Evolutionary conservation across 2,888 invertebrate genomes (phyloP).

Genomic region (Rhopalosiphum nymphaeae): DNA sequence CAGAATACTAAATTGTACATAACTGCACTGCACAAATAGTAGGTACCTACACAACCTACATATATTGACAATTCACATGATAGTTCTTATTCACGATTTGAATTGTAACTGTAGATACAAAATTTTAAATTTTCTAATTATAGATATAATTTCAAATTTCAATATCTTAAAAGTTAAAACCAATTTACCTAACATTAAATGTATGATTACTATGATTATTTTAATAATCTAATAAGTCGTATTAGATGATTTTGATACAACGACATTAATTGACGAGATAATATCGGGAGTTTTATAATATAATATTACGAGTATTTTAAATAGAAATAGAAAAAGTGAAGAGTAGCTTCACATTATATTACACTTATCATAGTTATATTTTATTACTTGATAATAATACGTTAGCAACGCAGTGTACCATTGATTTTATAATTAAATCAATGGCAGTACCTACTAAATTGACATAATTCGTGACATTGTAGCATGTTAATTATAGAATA

Average conservation of each 20-base stretch:
- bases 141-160: background rate
- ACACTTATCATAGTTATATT: no score
- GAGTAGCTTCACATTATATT: no score
- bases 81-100: background rate
- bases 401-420: background rate
- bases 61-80: background rate
- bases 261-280: background rate
- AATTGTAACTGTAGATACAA: background rate
- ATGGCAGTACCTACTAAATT: no score
- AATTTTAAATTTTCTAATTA: background rate
- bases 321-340: no score
- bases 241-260: background rate
- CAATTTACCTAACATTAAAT: background rate
- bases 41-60: background rate
- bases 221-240: background rate
- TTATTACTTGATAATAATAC: background rate
- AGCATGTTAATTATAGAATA: no score
- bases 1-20: background rate
- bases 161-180: background rate
- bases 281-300: background rate
- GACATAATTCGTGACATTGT: no score
- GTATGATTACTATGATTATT: background rate
- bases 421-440: no score
- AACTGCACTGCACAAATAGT: background rate
- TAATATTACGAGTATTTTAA: background rate